Conservation (phyloP, 1,140 invertebrate genomes). For the Eueides isabella region DNA sequence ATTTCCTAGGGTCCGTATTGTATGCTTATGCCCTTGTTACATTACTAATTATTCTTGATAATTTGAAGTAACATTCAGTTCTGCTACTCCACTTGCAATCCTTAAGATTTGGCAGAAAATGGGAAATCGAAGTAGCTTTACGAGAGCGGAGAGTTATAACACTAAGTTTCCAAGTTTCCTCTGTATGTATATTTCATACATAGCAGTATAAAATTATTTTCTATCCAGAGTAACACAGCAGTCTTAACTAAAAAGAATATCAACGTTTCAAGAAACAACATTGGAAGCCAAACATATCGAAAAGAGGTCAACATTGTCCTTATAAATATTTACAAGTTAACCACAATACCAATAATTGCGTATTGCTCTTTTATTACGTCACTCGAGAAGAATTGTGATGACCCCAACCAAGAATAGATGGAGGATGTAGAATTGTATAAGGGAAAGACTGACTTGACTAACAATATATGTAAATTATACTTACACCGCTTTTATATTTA, state of each 20-base stretch:
- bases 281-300: background rate
- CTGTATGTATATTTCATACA: too few species aligned
- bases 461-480: background rate
- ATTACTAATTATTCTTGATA: too few species aligned
- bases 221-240: background rate
- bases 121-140: too few species aligned
- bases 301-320: background rate
- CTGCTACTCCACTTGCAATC: too few species aligned
- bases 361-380: constrained; percentile 9
- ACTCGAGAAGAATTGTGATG: background rate
- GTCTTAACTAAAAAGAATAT: background rate
- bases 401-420: background rate
- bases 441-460: background rate
- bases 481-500: background rate
- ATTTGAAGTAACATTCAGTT: too few species aligned
- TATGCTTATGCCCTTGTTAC: too few species aligned
- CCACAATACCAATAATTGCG: background rate
- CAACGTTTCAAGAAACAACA: background rate
- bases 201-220: too few species aligned
- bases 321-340: background rate
- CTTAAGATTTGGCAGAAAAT: too few species aligned
- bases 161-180: too few species aligned
- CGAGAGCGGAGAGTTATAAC: too few species aligned
- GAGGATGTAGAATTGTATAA: background rate
- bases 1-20: too few species aligned